Evolutionary conservation across 2,888 invertebrate genomes (phyloP).

Genomic region (Rhamnusium bicolor): DNA sequence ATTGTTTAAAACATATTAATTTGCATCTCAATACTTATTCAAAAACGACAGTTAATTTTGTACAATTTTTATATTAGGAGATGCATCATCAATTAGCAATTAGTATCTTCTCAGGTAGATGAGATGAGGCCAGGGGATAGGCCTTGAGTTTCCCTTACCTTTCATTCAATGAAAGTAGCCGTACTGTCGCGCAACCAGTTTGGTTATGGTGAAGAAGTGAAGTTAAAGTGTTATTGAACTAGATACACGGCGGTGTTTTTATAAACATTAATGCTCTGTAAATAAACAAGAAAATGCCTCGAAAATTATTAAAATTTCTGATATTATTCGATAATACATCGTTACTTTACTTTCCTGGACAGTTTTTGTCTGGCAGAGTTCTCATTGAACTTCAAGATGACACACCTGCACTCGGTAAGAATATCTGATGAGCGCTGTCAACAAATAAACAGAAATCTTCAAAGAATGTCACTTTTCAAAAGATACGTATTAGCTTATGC

Average conservation of each 20-base stretch:
- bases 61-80: not conserved
- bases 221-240: constrained; percentile 38
- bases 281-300: constrained; percentile 76
- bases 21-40: not conserved
- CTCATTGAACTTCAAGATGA: constrained; percentile 94
- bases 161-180: constrained; percentile 47
- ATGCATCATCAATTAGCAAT: not conserved
- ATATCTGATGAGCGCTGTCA: constrained; percentile 52
- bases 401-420: constrained; percentile 88
- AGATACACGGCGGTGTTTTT: constrained; percentile 1
- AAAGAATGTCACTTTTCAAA: constrained; percentile 41
- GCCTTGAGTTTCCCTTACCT: constrained; percentile 60
- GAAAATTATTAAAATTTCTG: constrained; percentile 92
- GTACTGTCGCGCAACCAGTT: constrained; percentile 44
- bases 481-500: constrained; percentile 15
- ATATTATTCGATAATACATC: constrained; percentile 96
- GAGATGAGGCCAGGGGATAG: constrained; percentile 44
- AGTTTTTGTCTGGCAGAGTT: constrained; percentile 92
- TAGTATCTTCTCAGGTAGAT: not conserved
- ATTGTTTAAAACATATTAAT: not conserved
- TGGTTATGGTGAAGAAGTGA: constrained; percentile 49
- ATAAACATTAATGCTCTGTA: constrained; percentile 18
- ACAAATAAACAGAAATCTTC: constrained; percentile 29
- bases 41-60: not conserved
- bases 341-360: constrained; percentile 93